Conservation (phyloP, 1,140 invertebrate genomes). For the Cydia splendana region DNA sequence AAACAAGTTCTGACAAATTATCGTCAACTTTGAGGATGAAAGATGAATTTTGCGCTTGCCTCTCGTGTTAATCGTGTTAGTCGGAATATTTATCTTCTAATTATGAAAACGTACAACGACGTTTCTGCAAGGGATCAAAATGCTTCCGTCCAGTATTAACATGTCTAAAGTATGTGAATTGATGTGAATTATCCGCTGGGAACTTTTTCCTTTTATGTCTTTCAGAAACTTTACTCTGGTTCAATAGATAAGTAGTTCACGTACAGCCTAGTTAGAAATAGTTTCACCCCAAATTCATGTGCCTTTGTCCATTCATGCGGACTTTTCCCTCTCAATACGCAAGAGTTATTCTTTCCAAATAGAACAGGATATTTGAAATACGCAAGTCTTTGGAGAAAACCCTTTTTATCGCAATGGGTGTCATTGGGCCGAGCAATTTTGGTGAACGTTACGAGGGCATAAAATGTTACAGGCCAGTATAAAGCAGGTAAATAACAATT, state of each 20-base stretch:
- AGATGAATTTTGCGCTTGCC: constrained; percentile 33
- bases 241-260: constrained; percentile 29
- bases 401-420: constrained; percentile 23
- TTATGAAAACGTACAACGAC: constrained; percentile 36
- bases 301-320: constrained; percentile 23
- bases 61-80: constrained; percentile 39
- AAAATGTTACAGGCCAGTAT: constrained; percentile 16
- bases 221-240: constrained; percentile 1
- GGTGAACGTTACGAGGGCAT: constrained; percentile 19
- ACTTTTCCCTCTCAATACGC: constrained; percentile 17
- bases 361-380: constrained; percentile 1
- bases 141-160: neutral
- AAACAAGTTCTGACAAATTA: constrained; percentile 32
- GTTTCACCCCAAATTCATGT: constrained; percentile 5
- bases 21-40: constrained; percentile 27
- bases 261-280: constrained; percentile 21
- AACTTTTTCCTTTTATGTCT: constrained; percentile 5
- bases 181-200: constrained; percentile 17
- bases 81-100: constrained; percentile 42
- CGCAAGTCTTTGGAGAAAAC: neutral
- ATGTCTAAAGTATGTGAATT: constrained; percentile 6
- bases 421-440: constrained; percentile 18
- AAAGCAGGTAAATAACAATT: constrained; percentile 13
- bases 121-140: constrained; percentile 19
- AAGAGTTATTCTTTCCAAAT: neutral